Percentiles rank a stretch among this genome's conserved stretches.
phyloP scores from a whole-genome alignment of 2,113 vertebrate species.

The Ceuthmochares aereus region DNA sequence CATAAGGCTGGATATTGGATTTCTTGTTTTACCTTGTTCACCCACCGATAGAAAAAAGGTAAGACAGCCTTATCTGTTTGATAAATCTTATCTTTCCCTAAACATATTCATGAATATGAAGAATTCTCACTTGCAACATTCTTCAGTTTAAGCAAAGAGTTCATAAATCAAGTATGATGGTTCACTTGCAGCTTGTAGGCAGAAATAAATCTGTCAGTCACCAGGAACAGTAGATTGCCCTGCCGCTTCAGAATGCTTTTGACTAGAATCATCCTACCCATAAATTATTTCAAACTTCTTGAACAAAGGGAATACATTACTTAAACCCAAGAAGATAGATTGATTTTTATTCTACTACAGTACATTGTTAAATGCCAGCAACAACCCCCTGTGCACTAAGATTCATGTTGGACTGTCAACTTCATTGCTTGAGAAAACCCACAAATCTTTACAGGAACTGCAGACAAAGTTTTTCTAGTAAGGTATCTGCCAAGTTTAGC shows the following conservation, averaged over 20 bases:
- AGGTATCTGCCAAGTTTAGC: background rate
- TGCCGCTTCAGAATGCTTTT: background rate
- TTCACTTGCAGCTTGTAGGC: background rate
- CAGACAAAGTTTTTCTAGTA: background rate
- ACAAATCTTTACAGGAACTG: background rate
- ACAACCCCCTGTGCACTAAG: background rate
- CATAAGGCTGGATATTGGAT: accelerated
- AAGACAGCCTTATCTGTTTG: background rate
- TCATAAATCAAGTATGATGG: background rate
- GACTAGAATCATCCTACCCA: background rate
- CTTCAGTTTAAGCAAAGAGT: background rate
- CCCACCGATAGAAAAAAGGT: background rate
- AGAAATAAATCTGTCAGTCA: constrained; percentile 22
- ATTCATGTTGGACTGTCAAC: background rate
- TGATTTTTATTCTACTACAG: background rate
- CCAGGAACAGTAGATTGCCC: background rate
- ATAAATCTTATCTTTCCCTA: background rate
- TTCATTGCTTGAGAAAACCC: background rate
- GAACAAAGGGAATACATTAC: constrained; percentile 5
- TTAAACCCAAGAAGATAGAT: background rate
- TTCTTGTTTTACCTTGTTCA: background rate
- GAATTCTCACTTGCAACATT: background rate
- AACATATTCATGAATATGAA: background rate
- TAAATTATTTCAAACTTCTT: background rate
- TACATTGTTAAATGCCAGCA: background rate